Conservation (phyloP, 2,113 vertebrate species). For the Aythya baeri region DNA sequence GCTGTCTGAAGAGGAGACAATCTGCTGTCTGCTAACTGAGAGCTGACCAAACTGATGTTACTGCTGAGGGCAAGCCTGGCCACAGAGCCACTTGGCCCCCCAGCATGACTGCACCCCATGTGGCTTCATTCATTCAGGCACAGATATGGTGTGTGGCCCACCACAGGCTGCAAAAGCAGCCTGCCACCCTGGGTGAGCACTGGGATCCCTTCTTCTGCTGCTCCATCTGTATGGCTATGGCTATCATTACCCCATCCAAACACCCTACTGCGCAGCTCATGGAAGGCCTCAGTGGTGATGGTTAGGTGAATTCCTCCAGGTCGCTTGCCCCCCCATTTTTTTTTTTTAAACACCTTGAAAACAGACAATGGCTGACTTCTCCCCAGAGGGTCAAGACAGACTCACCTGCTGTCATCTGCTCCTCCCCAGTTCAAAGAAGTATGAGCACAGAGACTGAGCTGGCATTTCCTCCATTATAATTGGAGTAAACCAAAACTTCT, state of each 20-base stretch:
- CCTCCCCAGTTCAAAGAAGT: neutral
- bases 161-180: neutral
- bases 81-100: neutral
- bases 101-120: accelerated
- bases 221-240: neutral
- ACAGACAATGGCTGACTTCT: neutral
- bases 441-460: neutral
- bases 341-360: neutral
- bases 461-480: neutral
- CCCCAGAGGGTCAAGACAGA: neutral
- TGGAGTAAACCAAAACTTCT: neutral
- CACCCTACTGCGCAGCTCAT: neutral
- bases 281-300: neutral
- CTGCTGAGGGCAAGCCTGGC: neutral
- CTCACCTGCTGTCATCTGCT: neutral
- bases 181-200: neutral
- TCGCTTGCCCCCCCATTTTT: neutral
- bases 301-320: neutral
- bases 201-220: neutral
- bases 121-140: neutral
- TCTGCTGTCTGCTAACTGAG: neutral
- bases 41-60: neutral
- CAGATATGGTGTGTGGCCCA: neutral
- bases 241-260: neutral
- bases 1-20: neutral